phyloP scores from a whole-genome alignment of 2,888 invertebrate genomes.

The Empis stercorea region DNA sequence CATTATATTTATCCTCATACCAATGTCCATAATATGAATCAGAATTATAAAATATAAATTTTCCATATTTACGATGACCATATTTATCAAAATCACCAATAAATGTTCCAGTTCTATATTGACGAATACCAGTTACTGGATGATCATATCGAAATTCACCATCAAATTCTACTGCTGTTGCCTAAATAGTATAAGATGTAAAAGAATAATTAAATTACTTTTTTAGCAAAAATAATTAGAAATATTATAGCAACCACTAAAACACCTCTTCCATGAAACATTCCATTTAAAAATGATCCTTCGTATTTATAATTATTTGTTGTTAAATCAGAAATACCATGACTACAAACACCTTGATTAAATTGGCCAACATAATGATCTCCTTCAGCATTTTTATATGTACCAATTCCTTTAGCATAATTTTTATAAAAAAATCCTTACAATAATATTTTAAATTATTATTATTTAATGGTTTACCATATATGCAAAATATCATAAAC shows the following conservation, averaged over 20 bases:
- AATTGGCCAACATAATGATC: slow-evolving; percentile 3
- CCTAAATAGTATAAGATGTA: no score
- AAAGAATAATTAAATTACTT: no score
- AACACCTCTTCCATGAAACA: slow-evolving; percentile 5
- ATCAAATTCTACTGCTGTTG: background rate
- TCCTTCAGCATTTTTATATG: background rate
- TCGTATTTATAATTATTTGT: slow-evolving; percentile 3
- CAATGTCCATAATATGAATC: slow-evolving; percentile 5
- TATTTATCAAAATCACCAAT: background rate
- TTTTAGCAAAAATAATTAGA: no score
- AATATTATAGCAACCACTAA: background rate
- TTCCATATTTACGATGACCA: background rate
- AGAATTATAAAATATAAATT: background rate
- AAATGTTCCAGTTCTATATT: background rate
- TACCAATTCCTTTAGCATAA: slow-evolving; percentile 2
- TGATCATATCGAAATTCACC: no score
- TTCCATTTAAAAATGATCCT: slow-evolving; percentile 3
- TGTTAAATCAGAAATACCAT: slow-evolving; percentile 4
- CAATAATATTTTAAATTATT: no score
- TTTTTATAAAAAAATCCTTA: slow-evolving; percentile 7
- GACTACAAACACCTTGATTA: slow-evolving; percentile 2
- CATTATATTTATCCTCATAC: slow-evolving; percentile 6
- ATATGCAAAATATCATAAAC: no score
- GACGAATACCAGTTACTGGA: background rate
- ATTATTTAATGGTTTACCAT: no score